A percentile compares a stretch with the other conserved stretches of the same genome.
Evolutionary conservation across 2,888 invertebrate species (phyloP).

Genomic region (Sesia bembeciformis): DNA sequence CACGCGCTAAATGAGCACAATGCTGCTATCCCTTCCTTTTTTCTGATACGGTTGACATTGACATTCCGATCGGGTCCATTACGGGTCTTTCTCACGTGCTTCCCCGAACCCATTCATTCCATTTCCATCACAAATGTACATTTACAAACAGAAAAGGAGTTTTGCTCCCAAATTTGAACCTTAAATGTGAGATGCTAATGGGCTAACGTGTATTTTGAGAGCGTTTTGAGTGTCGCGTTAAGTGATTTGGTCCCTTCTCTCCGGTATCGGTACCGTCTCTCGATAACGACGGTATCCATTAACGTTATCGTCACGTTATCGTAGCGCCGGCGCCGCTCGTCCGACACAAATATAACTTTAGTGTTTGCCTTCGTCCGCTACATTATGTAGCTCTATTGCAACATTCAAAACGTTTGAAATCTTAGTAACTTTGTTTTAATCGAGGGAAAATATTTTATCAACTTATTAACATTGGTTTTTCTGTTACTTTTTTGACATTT

Average conservation of each 20-base stretch:
- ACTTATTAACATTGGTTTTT: too few species aligned
- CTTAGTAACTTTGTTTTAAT: too few species aligned
- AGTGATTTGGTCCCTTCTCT: constrained; percentile 25
- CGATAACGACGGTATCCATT: constrained; percentile 65
- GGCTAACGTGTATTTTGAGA: constrained; percentile 3
- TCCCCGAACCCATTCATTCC: constrained; percentile 65
- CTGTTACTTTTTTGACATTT: too few species aligned
- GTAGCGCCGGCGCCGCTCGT: constrained; percentile 60
- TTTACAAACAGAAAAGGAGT: constrained; percentile 11
- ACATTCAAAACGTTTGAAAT: too few species aligned
- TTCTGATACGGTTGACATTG: constrained; percentile 48
- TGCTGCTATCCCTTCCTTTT: constrained; percentile 31
- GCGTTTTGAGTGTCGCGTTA: constrained; percentile 13
- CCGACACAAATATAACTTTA: constrained; percentile 17
- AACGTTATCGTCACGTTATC: constrained; percentile 63
- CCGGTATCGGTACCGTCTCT: constrained; percentile 31
- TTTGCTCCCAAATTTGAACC: constrained; percentile 23
- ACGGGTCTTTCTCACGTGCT: constrained; percentile 48
- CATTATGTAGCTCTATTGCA: too few species aligned
- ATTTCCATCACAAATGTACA: constrained; percentile 26
- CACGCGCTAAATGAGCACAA: constrained; percentile 9
- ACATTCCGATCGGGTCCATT: constrained; percentile 56
- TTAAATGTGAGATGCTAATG: constrained; percentile 11
- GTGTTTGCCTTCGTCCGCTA: constrained; percentile 36
- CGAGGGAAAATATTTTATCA: too few species aligned